A percentile compares a stretch with the other conserved stretches of the same genome.
Conservation (phyloP, 1,140 invertebrate species). For the Bemisia tabaci region DNA sequence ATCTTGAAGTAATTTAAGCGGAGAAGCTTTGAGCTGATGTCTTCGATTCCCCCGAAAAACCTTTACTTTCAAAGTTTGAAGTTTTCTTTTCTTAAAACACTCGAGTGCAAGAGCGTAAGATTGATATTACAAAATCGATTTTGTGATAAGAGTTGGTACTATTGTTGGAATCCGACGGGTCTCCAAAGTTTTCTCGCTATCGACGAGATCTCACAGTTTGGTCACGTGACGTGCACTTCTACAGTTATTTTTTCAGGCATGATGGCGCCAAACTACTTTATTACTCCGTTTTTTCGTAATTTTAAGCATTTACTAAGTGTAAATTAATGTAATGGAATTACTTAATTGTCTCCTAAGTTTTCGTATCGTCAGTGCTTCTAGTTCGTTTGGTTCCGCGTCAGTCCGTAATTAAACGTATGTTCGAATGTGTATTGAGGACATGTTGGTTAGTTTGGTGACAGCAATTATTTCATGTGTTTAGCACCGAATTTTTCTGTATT, state of each 20-base stretch:
- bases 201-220: constrained; percentile 22
- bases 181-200: constrained; percentile 22
- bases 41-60: too few relatives aligned
- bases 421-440: constrained; percentile 40
- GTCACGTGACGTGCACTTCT: constrained; percentile 39
- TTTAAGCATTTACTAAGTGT: constrained; percentile 27
- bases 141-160: background rate
- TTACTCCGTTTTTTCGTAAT: constrained; percentile 34
- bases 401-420: constrained; percentile 16
- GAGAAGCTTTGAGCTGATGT: too few relatives aligned
- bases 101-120: too few relatives aligned
- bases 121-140: too few relatives aligned
- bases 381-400: constrained; percentile 14
- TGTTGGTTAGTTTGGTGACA: constrained; percentile 37
- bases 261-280: constrained; percentile 43
- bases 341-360: constrained; percentile 3
- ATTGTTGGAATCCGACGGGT: constrained; percentile 9
- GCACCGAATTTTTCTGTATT: too few relatives aligned
- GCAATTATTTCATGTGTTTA: constrained; percentile 5
- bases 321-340: constrained; percentile 8
- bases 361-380: background rate
- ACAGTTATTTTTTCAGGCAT: constrained; percentile 41
- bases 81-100: too few relatives aligned
- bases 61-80: too few relatives aligned
- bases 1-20: too few relatives aligned